These are phyloP conservation scores for Tetrax tetrax DNA, from an alignment of 2,113 vertebrate species.

Conservation along the genomic window DNA sequence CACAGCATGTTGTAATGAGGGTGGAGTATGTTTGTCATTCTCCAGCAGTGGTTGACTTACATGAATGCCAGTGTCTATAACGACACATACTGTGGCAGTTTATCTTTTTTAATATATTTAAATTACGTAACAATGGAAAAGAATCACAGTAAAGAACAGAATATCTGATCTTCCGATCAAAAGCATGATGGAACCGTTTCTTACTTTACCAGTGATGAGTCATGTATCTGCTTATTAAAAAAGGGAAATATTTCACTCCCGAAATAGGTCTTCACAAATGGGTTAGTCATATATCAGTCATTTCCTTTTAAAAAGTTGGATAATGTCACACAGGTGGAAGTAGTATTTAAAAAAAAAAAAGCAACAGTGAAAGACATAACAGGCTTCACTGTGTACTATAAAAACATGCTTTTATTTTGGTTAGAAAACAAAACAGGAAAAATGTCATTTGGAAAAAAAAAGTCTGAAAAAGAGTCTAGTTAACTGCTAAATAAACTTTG, in stretches of 20 bases:
- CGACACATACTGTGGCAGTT: not conserved
- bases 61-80: conserved; percentile 5
- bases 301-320: conserved; percentile 38
- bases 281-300: conserved; percentile 31
- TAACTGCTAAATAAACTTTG: conserved; percentile 66
- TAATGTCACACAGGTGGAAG: conserved; percentile 59
- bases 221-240: conserved; percentile 7
- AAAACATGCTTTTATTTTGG: conserved; percentile 48
- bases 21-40: conserved; percentile 50
- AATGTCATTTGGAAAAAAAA: conserved; percentile 53
- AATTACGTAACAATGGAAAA: not conserved
- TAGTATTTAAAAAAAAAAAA: not conserved
- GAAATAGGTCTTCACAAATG: conserved; percentile 33
- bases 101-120: not conserved
- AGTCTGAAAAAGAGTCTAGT: conserved; percentile 55
- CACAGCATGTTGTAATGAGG: conserved; percentile 52
- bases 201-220: not conserved
- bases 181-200: not conserved
- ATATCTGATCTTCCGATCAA: not conserved
- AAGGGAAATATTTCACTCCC: not conserved
- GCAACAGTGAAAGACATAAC: not conserved
- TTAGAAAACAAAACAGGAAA: conserved; percentile 65
- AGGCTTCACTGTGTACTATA: conserved; percentile 46
- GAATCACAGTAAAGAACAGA: not conserved
- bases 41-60: conserved; percentile 41